Conservation (phyloP, 2,888 invertebrate species). For the Phyllotreta cruciferae region DNA sequence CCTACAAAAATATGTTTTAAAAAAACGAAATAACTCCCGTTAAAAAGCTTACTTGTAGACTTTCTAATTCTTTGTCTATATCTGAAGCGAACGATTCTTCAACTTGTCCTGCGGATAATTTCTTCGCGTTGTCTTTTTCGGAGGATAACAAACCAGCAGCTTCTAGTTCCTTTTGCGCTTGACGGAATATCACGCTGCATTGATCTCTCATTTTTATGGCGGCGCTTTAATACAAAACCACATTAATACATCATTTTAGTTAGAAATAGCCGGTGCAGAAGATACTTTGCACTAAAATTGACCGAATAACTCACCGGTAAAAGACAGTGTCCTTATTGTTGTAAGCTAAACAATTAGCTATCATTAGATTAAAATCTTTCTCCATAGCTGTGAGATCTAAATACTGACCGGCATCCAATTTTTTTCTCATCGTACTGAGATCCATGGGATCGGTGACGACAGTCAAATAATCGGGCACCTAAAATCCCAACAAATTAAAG, state of each 20-base stretch:
- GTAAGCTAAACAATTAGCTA: constrained; percentile 92
- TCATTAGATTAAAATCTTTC: constrained; percentile 93
- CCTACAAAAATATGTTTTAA: constrained; percentile 42
- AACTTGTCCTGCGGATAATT: constrained; percentile 37
- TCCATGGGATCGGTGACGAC: constrained; percentile 90
- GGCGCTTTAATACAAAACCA: constrained; percentile 32
- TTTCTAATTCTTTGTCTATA: constrained; percentile 65
- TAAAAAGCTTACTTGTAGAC: constrained; percentile 51
- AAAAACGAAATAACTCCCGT: neutral
- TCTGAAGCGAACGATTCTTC: constrained; percentile 63
- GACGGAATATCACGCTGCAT: constrained; percentile 80
- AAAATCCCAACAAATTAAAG: constrained; percentile 23
- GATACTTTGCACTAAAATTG: no score
- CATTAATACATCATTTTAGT: no score
- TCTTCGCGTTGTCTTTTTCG: constrained; percentile 52
- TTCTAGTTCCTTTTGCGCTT: constrained; percentile 77
- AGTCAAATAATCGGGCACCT: constrained; percentile 89
- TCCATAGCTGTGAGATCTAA: constrained; percentile 79
- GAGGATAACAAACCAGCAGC: constrained; percentile 65
- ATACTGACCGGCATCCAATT: constrained; percentile 74
- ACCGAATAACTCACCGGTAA: constrained; percentile 68
- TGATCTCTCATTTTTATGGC: constrained; percentile 81
- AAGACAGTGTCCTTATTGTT: constrained; percentile 96
- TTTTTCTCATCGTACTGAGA: constrained; percentile 84
- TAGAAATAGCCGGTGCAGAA: no score